Conservation (phyloP, 2,797 vertebrate species). For the Meda fulgida region DNA sequence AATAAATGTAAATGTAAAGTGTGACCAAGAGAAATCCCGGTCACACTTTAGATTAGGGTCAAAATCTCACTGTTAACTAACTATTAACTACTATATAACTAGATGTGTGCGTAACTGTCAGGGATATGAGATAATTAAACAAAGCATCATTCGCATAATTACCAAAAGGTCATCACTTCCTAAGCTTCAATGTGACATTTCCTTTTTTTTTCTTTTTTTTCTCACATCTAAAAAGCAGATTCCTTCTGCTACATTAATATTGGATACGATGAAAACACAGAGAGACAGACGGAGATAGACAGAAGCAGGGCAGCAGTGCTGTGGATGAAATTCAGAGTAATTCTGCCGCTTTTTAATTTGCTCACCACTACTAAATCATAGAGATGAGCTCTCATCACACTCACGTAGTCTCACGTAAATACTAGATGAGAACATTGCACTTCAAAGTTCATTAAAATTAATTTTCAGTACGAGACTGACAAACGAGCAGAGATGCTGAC, state of each 20-base stretch:
- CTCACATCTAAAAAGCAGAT: not conserved
- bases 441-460: conserved; percentile 38
- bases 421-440: not conserved
- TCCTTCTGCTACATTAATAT: conserved; percentile 17
- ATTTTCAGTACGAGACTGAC: conserved; percentile 33
- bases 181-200: conserved; percentile 50
- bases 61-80: too few relatives aligned
- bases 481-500: conserved; percentile 18
- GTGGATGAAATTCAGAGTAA: not conserved
- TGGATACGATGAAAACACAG: not conserved
- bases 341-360: conserved; percentile 33
- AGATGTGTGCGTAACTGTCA: conserved; percentile 41
- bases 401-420: conserved; percentile 13
- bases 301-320: not conserved
- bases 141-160: conserved; percentile 64
- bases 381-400: not conserved
- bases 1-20: too few relatives aligned
- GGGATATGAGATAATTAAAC: conserved; percentile 66
- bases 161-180: conserved; percentile 48
- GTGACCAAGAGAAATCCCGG: too few relatives aligned
- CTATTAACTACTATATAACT: not conserved
- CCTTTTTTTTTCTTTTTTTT: not conserved
- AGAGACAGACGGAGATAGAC: not conserved
- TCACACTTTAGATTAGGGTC: too few relatives aligned
- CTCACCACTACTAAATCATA: conserved; percentile 3